Evolutionary conservation across 2,888 invertebrate species (phyloP).

Genomic region (Stenodera caucasica): DNA sequence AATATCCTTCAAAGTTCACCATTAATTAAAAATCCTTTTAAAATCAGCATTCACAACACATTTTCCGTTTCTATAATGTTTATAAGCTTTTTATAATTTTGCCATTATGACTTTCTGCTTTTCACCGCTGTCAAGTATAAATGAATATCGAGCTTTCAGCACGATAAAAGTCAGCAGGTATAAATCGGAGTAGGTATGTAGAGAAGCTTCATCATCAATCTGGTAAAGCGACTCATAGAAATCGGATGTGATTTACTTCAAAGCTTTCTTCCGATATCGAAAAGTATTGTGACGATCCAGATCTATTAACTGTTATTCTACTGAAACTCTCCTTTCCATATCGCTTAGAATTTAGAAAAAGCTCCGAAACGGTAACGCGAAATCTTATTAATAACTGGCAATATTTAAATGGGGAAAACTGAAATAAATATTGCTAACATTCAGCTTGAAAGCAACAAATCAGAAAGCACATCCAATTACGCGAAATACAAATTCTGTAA

Average conservation of each 20-base stretch:
- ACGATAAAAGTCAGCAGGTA: slow-evolving; percentile 1
- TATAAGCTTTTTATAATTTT: background rate
- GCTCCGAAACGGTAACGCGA: background rate
- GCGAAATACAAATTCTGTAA: background rate
- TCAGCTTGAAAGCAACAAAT: too few species aligned
- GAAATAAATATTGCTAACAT: too few species aligned
- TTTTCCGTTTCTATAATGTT: background rate
- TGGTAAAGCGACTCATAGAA: slow-evolving; percentile 44
- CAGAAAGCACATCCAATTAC: background rate
- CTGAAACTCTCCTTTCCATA: background rate
- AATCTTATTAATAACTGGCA: background rate
- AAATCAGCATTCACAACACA: background rate
- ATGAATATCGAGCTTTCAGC: background rate
- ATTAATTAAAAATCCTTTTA: slow-evolving; percentile 9
- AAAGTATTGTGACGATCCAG: background rate
- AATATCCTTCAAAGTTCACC: slow-evolving; percentile 1
- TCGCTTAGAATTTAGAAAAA: slow-evolving; percentile 11
- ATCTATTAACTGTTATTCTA: background rate
- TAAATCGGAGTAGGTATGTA: background rate
- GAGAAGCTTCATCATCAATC: slow-evolving; percentile 31
- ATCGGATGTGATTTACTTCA: slow-evolving; percentile 40
- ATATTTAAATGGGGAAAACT: too few species aligned
- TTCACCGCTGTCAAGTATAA: background rate
- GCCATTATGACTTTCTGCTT: background rate
- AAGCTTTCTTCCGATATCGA: slow-evolving; percentile 23